Conservation (phyloP, 2,113 vertebrate species). For the Protobothrops flavoviridis region DNA sequence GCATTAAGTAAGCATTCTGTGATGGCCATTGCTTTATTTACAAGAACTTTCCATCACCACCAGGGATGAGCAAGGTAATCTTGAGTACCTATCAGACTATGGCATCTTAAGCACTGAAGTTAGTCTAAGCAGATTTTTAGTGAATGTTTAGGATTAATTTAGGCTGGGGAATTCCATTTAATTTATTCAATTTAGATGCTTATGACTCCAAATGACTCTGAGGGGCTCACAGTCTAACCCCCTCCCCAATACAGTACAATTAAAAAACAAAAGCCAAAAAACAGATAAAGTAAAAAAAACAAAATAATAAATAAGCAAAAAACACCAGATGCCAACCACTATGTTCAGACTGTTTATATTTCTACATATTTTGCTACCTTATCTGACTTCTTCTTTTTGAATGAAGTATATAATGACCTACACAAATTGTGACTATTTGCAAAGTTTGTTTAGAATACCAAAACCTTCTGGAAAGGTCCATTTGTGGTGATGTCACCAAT, state of each 20-base stretch:
- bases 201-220: neutral
- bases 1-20: neutral
- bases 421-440: neutral
- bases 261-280: neutral
- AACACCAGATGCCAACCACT: neutral
- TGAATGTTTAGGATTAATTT: neutral
- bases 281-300: neutral
- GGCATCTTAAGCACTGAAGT: neutral
- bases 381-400: neutral
- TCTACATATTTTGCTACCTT: neutral
- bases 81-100: rapidly evolving
- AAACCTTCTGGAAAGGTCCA: neutral
- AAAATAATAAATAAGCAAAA: neutral
- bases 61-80: neutral
- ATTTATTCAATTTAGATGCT: neutral
- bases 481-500: neutral
- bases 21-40: neutral
- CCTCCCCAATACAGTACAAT: neutral
- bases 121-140: neutral
- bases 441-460: neutral
- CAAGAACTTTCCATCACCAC: neutral
- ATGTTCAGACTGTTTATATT: neutral
- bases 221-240: neutral
- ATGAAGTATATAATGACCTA: neutral
- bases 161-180: neutral